These are phyloP conservation scores for Platyura marginata DNA, from an alignment of 1,140 invertebrate genomes.

Conservation along the genomic window DNA sequence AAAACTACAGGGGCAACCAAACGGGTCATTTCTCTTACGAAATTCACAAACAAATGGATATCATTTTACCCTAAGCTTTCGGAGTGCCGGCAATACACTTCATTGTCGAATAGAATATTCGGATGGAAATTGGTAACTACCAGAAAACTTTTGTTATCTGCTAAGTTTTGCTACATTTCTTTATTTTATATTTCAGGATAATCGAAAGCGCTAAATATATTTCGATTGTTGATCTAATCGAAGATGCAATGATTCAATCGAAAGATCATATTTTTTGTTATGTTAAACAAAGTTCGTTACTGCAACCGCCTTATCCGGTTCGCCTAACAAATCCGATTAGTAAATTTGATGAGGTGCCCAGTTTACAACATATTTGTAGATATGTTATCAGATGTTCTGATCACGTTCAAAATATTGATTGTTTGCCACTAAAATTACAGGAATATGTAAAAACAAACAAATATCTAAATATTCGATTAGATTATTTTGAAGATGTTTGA, in stretches of 20 bases:
- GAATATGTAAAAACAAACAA: conserved; percentile 41
- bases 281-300: conserved; percentile 35
- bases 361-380: conserved; percentile 55
- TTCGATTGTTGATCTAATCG: conserved; percentile 48
- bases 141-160: neutral
- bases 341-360: conserved; percentile 50
- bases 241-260: conserved; percentile 48
- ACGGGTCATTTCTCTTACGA: conserved; percentile 59
- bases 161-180: neutral
- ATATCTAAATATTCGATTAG: conserved; percentile 15
- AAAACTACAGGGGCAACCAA: conserved; percentile 41
- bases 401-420: conserved; percentile 48
- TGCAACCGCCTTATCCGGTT: conserved; percentile 48
- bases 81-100: conserved; percentile 50
- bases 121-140: conserved; percentile 22
- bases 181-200: neutral
- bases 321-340: conserved; percentile 59
- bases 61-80: conserved; percentile 51
- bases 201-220: conserved; percentile 43
- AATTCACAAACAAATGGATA: conserved; percentile 43
- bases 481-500: neutral
- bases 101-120: conserved; percentile 29
- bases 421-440: conserved; percentile 47
- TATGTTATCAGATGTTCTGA: conserved; percentile 58
- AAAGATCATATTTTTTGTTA: conserved; percentile 55